Evolutionary conservation across 2,113 vertebrate species (phyloP).

Genomic region (Alces alces): DNA sequence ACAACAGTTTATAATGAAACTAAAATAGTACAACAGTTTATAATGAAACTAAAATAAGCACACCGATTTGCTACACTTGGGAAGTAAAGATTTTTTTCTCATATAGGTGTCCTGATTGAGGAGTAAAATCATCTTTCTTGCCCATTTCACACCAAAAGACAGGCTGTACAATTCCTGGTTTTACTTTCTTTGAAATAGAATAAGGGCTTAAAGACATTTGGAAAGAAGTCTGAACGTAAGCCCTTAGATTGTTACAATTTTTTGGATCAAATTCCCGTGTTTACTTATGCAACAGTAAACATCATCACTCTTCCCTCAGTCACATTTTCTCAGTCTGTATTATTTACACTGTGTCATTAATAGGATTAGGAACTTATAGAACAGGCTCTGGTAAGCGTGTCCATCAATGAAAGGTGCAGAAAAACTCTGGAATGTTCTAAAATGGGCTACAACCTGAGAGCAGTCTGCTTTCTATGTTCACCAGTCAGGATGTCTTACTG

Average conservation of each 20-base stretch:
- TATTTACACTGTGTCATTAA: background rate
- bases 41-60: background rate
- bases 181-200: background rate
- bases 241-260: background rate
- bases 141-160: background rate
- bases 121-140: background rate
- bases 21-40: background rate
- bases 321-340: background rate
- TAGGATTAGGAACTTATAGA: background rate
- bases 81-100: background rate
- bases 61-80: background rate
- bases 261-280: background rate
- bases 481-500: background rate
- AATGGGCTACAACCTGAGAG: background rate
- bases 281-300: background rate
- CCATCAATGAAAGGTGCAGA: background rate
- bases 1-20: background rate
- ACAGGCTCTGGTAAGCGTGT: background rate
- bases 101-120: background rate
- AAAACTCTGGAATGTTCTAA: background rate
- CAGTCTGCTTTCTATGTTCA: background rate
- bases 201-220: background rate
- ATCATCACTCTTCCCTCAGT: background rate
- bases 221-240: background rate
- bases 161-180: background rate